Conservation (phyloP, 1,140 invertebrate species). For the Cotesia glomerata region DNA sequence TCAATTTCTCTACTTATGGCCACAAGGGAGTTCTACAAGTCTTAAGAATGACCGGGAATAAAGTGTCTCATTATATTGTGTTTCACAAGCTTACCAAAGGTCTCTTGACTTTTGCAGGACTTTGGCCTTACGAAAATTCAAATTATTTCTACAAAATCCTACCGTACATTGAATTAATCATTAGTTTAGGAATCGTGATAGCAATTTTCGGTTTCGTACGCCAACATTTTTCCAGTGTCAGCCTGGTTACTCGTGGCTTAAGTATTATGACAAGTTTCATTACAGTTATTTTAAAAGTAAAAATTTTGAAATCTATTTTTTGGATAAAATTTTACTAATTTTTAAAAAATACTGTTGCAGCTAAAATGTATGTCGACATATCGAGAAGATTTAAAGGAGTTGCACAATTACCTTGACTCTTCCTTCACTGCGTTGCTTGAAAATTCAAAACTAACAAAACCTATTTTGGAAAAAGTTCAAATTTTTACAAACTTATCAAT, state of each 20-base stretch:
- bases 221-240: not conserved
- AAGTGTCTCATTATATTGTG: not conserved
- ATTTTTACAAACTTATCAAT: not conserved
- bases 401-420: not conserved
- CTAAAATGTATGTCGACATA: constrained; percentile 1
- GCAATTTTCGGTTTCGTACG: not conserved
- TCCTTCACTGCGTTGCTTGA: not conserved
- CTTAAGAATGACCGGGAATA: not conserved
- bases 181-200: not conserved
- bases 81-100: not conserved
- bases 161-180: not conserved
- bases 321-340: not conserved
- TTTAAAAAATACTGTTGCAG: constrained; percentile 3
- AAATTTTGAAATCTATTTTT: not conserved
- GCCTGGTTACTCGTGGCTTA: not conserved
- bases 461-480: not conserved
- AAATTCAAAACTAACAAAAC: not conserved
- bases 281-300: constrained; percentile 11
- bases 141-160: not conserved
- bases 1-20: no score
- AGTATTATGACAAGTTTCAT: constrained; percentile 11
- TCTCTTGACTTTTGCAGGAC: not conserved
- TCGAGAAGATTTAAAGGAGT: constrained; percentile 2
- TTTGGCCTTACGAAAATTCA: constrained; percentile 13
- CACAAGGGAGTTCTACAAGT: no score